Evolutionary conservation across 2,888 invertebrate genomes (phyloP), one percentile per base, ranked within the genome.

Genomic region (Camptogramma bilineatum): DNA sequence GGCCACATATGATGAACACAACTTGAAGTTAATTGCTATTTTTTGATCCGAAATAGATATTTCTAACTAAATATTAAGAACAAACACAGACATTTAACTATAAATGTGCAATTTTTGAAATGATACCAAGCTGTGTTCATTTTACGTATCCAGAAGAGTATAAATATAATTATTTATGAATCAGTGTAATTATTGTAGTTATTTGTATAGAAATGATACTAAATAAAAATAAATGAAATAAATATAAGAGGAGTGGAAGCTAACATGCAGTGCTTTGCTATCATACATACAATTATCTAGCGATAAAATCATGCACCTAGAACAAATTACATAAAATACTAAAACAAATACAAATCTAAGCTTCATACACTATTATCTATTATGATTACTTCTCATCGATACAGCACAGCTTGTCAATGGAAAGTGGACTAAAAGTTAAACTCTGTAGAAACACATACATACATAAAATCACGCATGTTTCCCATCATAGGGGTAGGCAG

Each of bases 121-220:
- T 5, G 3, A 53, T n/a, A n/a, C n/a, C 16, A 13, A 10, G 4
- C 0, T 18, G 16, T 52, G 58, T 61, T 69, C 54, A 68, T 68
- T 57, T 46, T 67, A 54, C 50, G 64, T 56, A 65, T 63, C 68
- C 52, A 62, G 7, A 62, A 56, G 48, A 53, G 24, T 51, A 53
- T 48, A 59, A 65, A 65, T 34, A 66, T 67, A 62, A 69, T 67
- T 72, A 70, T 48, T 55, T 73, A 76, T 80, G 71, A 79, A 82
- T 76, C 80, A 69, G 65, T 77, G 76, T 66, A 70, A 64, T 72
- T 73, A 73, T 73, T 73, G 58, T 59, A 65, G 66, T 78, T 74
- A 76, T 71, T 39, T 79, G 66, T 74, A 76, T 70, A 73, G 66
- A 78, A 80, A 77, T 76, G 74, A 80, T 72, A 78, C 77, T 73